Evolutionary conservation across 2,797 vertebrate genomes (phyloP), one percentile per base, ranked within the genome.

Genomic region (Tenualosa ilisha): DNA sequence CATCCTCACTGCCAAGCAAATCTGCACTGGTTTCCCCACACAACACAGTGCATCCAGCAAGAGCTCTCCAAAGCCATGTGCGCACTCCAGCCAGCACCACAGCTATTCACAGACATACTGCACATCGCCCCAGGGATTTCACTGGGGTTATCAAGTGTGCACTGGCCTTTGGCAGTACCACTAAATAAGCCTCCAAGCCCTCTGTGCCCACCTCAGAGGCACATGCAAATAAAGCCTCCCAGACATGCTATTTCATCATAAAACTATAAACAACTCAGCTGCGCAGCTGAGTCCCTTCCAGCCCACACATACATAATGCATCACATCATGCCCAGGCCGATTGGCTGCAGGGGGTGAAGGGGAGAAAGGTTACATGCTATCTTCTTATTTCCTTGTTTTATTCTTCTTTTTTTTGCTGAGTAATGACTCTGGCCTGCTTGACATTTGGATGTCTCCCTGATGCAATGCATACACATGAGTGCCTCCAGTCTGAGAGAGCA

Each of bases 391-490:
- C 17, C 13, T 54, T 5, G 0, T 54, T 20, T 54, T 17, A 2
- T 54, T 54, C 13, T 54, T 54, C 13, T 54, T 54, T 79, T 75
- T 79, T 46, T 43, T 43, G 37, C 72, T 79, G 72, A 79, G 72
- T 46, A 79, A 79, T 79, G 72, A 79, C 72, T 72, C 9, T 79
- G 40, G 72, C 72, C 40, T 11, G 46, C 72, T 79, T 79, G 72
- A 79, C 72, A 79, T 79, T 75, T 79, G 72, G 37, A 46, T 79
- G 72, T 43, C 40, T 79, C 72, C 72, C 40, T 43, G 37, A 79
- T 46, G 72, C 40, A 79, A 79, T 79, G 72, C 72, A 79, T 79
- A 46, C 72, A 79, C 72, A 79, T 79, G 72, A 79, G 72, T 40
- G 15, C 2, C 2, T 46, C 15, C 17, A 7, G 72, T 43, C 72